Conservation (phyloP, 1,140 invertebrate species). For the Heliconius nattereri region DNA sequence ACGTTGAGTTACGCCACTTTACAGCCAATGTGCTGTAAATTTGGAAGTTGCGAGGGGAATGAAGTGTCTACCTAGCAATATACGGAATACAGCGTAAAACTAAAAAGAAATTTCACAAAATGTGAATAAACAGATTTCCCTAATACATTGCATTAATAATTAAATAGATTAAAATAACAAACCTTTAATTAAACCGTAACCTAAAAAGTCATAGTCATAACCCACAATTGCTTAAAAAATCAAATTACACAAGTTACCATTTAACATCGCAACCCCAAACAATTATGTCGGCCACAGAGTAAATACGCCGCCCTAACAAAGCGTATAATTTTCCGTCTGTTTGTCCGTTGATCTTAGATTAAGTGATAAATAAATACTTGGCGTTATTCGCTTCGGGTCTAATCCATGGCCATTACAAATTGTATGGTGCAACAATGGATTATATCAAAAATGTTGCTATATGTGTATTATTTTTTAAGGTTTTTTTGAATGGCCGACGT, state of each 20-base stretch:
- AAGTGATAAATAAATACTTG: conserved; percentile 68
- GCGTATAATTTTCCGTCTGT: conserved; percentile 64
- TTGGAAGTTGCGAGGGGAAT: neutral
- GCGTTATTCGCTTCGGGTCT: conserved; percentile 59
- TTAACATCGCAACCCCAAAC: conserved; percentile 34
- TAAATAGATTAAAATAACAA: too few relatives aligned
- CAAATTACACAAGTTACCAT: neutral
- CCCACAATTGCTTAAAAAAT: neutral
- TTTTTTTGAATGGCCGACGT: neutral
- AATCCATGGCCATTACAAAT: conserved; percentile 27
- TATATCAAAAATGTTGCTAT: neutral
- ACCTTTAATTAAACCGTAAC: neutral
- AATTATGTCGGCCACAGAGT: conserved; percentile 38
- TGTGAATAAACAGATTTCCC: too few relatives aligned
- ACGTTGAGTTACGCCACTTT: too few relatives aligned
- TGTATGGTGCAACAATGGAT: neutral
- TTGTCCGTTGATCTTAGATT: conserved; percentile 65
- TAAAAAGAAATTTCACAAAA: too few relatives aligned
- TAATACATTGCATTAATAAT: too few relatives aligned
- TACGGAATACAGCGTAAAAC: too few relatives aligned
- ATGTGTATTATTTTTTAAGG: neutral
- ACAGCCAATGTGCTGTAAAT: neutral
- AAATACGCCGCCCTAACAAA: conserved; percentile 48
- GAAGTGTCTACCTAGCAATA: neutral
- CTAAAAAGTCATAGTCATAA: neutral